A percentile compares a stretch with the other conserved stretches of the same genome.
These are phyloP conservation scores for Chlamydotis undulata DNA, from an alignment of 2,113 vertebrate species.

Conservation along the genomic window DNA sequence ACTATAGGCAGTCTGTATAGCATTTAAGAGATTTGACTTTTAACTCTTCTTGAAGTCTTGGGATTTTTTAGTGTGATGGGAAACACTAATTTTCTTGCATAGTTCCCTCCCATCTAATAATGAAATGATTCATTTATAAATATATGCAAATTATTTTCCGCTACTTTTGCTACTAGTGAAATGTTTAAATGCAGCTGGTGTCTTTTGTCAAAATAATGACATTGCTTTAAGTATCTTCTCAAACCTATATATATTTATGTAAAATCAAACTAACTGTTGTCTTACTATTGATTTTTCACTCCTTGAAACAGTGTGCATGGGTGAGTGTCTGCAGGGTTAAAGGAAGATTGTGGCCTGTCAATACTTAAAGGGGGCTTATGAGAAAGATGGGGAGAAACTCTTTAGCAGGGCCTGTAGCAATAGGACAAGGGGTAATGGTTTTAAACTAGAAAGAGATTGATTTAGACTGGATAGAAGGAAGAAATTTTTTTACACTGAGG, in stretches of 20 bases:
- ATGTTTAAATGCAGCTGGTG: background rate
- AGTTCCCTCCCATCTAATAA: background rate
- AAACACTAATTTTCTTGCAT: background rate
- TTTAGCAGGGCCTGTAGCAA: too few relatives aligned
- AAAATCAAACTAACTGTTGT: background rate
- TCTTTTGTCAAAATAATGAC: background rate
- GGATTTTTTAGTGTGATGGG: background rate
- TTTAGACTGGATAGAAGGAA: too few relatives aligned
- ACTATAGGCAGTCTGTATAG: background rate
- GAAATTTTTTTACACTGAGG: too few relatives aligned
- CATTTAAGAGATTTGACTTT: background rate
- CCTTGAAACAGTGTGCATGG: rapidly evolving
- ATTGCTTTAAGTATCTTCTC: background rate
- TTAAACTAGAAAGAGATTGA: too few relatives aligned
- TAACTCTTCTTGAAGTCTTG: background rate
- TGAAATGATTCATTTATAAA: background rate
- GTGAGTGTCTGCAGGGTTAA: background rate
- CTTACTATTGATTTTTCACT: background rate
- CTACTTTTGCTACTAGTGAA: background rate
- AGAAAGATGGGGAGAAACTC: too few relatives aligned
- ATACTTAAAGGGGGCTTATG: too few relatives aligned
- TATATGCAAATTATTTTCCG: background rate
- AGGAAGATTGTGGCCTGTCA: background rate
- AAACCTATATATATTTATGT: background rate
- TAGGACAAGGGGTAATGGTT: too few relatives aligned